Conservation (phyloP, 2,888 invertebrate genomes). For the Eupithecia dodoneata region DNA sequence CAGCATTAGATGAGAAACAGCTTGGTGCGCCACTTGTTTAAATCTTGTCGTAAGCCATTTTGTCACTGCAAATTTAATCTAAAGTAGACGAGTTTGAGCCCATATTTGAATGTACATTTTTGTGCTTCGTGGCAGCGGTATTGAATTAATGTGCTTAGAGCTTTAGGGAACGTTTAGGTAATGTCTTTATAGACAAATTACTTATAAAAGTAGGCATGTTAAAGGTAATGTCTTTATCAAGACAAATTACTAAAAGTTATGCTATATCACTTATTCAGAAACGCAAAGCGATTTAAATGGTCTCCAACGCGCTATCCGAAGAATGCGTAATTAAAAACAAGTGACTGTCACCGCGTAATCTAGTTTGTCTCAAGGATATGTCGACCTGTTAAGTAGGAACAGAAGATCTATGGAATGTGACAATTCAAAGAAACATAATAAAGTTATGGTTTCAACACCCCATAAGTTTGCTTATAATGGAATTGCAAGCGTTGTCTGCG, state of each 20-base stretch:
- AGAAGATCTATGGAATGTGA: constrained; percentile 37
- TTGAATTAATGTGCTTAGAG: neutral
- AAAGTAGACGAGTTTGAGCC: too few species aligned
- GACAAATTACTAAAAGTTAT: constrained; percentile 1
- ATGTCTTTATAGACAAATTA: too few species aligned
- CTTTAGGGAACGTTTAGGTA: too few species aligned
- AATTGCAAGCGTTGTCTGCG: neutral
- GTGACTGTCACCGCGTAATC: constrained; percentile 52
- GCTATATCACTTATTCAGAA: constrained; percentile 18
- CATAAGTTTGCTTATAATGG: constrained; percentile 1
- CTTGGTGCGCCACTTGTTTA: too few species aligned
- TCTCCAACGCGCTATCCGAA: constrained; percentile 26
- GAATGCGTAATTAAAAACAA: constrained; percentile 47
- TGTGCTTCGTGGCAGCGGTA: neutral
- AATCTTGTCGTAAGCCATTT: too few species aligned
- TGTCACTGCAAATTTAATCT: too few species aligned
- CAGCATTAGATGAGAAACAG: too few species aligned
- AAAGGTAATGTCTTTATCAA: neutral
- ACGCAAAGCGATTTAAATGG: constrained; percentile 12
- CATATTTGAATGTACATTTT: too few species aligned
- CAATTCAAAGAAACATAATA: constrained; percentile 26
- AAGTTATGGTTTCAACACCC: constrained; percentile 8
- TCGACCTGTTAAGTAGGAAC: constrained; percentile 20
- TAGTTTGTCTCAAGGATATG: constrained; percentile 60
- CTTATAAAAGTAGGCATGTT: too few species aligned